Percentiles rank a stretch among this genome's conserved stretches.
Conservation (phyloP, 30 jellyfish, hydroid and myxozoan species). For the Cassiopea andromeda region DNA sequence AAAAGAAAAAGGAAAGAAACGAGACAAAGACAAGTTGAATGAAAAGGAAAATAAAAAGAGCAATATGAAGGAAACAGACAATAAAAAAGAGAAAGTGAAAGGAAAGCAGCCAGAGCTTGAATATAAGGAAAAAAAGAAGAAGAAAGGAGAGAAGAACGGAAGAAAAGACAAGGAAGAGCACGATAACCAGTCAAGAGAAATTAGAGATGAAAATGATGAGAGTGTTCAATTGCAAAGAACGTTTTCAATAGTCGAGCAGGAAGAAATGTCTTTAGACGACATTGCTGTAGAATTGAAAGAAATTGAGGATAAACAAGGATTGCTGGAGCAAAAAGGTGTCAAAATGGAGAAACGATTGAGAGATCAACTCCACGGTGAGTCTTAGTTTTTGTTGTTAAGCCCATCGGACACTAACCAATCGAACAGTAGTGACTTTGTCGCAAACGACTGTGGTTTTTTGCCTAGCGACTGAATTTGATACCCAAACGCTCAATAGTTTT, state of each 20-base stretch:
- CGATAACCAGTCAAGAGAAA: background rate
- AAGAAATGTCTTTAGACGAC: slow-evolving; percentile 70
- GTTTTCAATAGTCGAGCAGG: slow-evolving; percentile 50
- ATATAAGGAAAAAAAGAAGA: slow-evolving; percentile 1
- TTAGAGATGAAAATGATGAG: background rate
- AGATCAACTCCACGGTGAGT: slow-evolving; percentile 77
- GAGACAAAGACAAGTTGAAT: background rate
- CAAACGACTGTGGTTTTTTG: no score
- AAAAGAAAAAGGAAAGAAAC: background rate
- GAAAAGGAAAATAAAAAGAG: background rate
- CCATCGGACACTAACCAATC: no score
- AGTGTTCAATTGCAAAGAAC: background rate
- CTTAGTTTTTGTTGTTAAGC: no score
- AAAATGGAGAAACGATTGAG: slow-evolving; percentile 91
- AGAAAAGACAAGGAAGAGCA: slow-evolving; percentile 2
- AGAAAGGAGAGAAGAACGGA: background rate
- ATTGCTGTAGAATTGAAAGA: slow-evolving; percentile 73
- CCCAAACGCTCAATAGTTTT: no score
- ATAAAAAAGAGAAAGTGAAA: background rate
- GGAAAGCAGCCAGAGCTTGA: slow-evolving; percentile 6
- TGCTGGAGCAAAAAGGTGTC: slow-evolving; percentile 85
- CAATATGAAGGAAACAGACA: background rate
- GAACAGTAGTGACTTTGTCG: no score
- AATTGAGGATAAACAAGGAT: slow-evolving; percentile 77
- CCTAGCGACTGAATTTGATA: no score